Percentiles rank a stretch among this genome's conserved stretches.
phyloP scores from a whole-genome alignment of 1,140 invertebrate species.

The Trigoniulus corallinus region DNA sequence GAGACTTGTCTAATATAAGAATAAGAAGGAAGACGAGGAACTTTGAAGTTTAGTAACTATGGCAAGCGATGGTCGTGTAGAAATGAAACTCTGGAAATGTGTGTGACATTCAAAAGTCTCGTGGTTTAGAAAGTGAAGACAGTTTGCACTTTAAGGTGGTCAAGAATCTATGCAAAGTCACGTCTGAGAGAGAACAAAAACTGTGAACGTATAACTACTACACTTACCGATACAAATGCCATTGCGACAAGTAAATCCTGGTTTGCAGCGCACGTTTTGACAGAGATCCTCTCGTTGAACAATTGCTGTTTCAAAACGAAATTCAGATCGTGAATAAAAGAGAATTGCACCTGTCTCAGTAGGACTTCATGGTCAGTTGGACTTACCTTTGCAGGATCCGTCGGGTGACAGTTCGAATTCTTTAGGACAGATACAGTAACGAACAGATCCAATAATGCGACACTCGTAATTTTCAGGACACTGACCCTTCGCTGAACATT shows the following conservation, averaged over 20 bases:
- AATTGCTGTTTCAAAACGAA: neutral
- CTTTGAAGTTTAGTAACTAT: neutral
- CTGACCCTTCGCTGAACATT: constrained; percentile 18
- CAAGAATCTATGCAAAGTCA: neutral
- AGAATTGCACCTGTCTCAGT: too few relatives aligned
- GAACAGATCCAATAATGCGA: constrained; percentile 12
- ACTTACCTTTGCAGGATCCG: constrained; percentile 11
- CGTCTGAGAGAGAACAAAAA: neutral
- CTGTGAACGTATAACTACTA: neutral
- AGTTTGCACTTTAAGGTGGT: neutral
- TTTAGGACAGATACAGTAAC: constrained; percentile 12
- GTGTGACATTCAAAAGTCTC: neutral
- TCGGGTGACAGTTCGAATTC: constrained; percentile 11
- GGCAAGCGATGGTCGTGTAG: neutral
- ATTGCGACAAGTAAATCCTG: constrained; percentile 14
- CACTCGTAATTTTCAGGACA: constrained; percentile 15
- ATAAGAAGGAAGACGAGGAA: neutral
- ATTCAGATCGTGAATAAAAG: too few relatives aligned
- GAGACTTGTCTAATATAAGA: too few relatives aligned
- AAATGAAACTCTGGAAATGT: neutral
- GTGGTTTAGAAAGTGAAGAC: neutral
- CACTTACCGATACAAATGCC: constrained; percentile 15
- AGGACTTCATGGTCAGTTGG: neutral
- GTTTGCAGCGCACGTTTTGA: constrained; percentile 14
- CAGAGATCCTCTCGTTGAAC: constrained; percentile 10